Conservation (phyloP, 1,140 invertebrate species). For the Magallana angulata region DNA sequence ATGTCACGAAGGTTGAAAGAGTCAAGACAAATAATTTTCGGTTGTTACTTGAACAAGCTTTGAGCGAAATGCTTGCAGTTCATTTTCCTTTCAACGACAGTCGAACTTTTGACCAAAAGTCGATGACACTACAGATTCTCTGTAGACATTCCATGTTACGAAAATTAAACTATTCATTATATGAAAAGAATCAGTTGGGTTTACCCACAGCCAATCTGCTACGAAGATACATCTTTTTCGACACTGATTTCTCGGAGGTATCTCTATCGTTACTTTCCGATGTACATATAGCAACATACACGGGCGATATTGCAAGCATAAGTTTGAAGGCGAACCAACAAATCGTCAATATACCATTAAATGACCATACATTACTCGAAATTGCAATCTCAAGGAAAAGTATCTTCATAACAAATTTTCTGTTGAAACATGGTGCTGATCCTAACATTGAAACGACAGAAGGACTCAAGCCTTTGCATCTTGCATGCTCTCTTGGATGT, state of each 20-base stretch:
- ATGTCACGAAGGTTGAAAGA: neutral
- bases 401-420: neutral
- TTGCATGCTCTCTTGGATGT: neutral
- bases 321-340: neutral
- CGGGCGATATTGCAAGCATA: neutral
- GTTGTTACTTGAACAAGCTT: neutral
- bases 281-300: neutral
- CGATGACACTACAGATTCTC: neutral
- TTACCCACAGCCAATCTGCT: neutral
- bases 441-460: neutral
- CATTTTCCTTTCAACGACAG: no score
- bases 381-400: neutral
- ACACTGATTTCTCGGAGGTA: neutral
- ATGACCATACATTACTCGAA: neutral
- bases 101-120: no score
- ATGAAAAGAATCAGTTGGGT: neutral
- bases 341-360: constrained; percentile 10
- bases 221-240: neutral
- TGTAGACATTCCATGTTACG: neutral
- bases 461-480: neutral
- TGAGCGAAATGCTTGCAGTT: neutral
- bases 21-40: neutral
- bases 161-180: neutral
- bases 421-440: neutral
- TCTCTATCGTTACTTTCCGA: neutral